phyloP scores from a whole-genome alignment of 2,888 invertebrate genomes.

The Thereva nobilitata region DNA sequence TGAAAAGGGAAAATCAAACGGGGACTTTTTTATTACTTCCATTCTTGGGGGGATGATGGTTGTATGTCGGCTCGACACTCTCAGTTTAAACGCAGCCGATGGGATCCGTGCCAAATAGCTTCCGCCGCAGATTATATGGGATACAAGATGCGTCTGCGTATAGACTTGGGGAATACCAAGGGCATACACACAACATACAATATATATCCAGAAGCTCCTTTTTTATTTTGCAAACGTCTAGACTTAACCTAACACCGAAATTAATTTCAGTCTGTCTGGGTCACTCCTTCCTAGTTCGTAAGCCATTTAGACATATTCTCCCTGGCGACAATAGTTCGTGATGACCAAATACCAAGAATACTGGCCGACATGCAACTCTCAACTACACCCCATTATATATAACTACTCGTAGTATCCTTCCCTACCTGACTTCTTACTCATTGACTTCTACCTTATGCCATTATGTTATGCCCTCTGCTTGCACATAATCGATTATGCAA shows the following conservation, averaged over 20 bases:
- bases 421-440: conserved; percentile 10
- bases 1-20: conserved; percentile 21
- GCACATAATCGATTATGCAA: conserved; percentile 32
- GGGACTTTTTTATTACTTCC: conserved; percentile 18
- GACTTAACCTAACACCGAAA: conserved; percentile 34
- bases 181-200: background rate
- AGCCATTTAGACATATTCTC: conserved; percentile 2
- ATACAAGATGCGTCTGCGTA: background rate
- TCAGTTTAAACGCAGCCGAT: background rate
- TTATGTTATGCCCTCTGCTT: conserved; percentile 2
- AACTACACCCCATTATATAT: background rate
- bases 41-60: conserved; percentile 1
- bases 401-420: conserved; percentile 1
- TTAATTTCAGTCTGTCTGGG: conserved; percentile 29
- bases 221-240: conserved; percentile 8
- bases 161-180: conserved; percentile 31
- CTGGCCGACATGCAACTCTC: conserved; percentile 6
- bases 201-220: background rate
- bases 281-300: background rate
- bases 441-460: conserved; percentile 20
- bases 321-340: conserved; percentile 22
- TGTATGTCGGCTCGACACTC: conserved; percentile 10
- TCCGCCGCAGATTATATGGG: conserved; percentile 15
- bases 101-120: conserved; percentile 33
- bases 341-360: background rate